Conservation (phyloP, 2,888 invertebrate genomes). For the Nemotelus pantherinus region DNA sequence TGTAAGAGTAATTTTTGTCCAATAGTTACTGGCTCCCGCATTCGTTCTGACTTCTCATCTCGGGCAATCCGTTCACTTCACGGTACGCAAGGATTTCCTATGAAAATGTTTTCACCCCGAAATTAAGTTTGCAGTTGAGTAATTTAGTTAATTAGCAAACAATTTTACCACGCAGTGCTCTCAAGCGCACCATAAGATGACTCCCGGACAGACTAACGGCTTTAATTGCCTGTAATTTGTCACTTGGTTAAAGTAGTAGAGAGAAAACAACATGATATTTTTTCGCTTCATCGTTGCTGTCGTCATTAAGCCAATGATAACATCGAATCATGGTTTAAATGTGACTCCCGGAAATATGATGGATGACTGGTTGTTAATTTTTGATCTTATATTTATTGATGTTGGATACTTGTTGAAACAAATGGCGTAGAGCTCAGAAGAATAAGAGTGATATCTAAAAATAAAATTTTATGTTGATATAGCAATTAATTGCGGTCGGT, state of each 20-base stretch:
- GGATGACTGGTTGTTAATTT: too few relatives aligned
- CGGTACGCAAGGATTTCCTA: background rate
- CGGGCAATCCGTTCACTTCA: too few relatives aligned
- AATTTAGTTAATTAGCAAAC: slow-evolving; percentile 50
- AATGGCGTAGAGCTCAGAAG: too few relatives aligned
- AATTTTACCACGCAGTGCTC: slow-evolving; percentile 46
- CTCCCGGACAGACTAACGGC: slow-evolving; percentile 16
- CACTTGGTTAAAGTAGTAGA: slow-evolving; percentile 27
- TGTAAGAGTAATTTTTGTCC: slow-evolving; percentile 8
- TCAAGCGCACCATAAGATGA: slow-evolving; percentile 38
- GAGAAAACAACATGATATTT: slow-evolving; percentile 17
- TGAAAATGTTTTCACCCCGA: slow-evolving; percentile 43
- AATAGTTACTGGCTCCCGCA: background rate
- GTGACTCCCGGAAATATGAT: too few relatives aligned
- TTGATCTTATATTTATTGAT: too few relatives aligned
- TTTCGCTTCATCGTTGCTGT: background rate
- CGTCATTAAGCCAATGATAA: too few relatives aligned
- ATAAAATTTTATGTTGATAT: too few relatives aligned
- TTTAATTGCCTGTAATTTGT: slow-evolving; percentile 47
- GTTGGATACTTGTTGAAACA: too few relatives aligned
- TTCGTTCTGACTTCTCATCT: background rate
- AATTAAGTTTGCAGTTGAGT: slow-evolving; percentile 50
- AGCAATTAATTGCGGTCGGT: too few relatives aligned
- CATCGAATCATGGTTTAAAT: background rate
- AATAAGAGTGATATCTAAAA: too few relatives aligned